Evolutionary conservation across 2,888 invertebrate genomes (phyloP), one percentile per base, ranked within the genome.

Genomic region (Tupiocoris notatus): DNA sequence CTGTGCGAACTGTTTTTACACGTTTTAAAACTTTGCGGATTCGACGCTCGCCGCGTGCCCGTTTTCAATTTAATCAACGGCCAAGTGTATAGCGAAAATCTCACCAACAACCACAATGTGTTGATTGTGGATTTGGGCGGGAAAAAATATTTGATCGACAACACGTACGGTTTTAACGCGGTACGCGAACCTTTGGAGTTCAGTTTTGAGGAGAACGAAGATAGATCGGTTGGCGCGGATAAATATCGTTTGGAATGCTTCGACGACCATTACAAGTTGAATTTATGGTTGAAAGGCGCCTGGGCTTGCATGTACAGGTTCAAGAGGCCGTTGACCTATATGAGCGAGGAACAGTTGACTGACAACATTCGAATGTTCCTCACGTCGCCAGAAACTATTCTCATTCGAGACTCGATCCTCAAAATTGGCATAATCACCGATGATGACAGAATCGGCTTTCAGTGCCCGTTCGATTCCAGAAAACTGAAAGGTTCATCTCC

Each of bases 271-370:
- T 59, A 22, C 24, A 59, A 23, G 24, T 6, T 70, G 24, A 21
- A 24, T 25, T 18, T 70, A 6, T 70, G 70, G 70, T 23, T 70
- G 59, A 70, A 70, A 70, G 59, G 24, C n/a, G 20, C 7, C 17
- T 70, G 25, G 25, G 70, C 59, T 6, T 20, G 9, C 57, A 70
- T 70, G 70, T 70, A 70, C 70, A 21, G 24, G 12, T 58, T 70
- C 20, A 12, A 59, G 1, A 21, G 58, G 2, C 70, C 70, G 2
- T 22, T 70, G 17, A 21, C 17, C 12, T 17, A 2, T 2, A 39
- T 24, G 17, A 18, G 9, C 25, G 1, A 7, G 0, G 18, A 59
- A 0, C n/a, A 58, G 12, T 9, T 16, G 9, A 0, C 17, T 16
- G 70, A 17, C n/a, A 59, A 24, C 18, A 58, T 20, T 18, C 21